Evolutionary conservation across 2,113 vertebrate genomes (phyloP).

Genomic region (Ailurus styani): DNA sequence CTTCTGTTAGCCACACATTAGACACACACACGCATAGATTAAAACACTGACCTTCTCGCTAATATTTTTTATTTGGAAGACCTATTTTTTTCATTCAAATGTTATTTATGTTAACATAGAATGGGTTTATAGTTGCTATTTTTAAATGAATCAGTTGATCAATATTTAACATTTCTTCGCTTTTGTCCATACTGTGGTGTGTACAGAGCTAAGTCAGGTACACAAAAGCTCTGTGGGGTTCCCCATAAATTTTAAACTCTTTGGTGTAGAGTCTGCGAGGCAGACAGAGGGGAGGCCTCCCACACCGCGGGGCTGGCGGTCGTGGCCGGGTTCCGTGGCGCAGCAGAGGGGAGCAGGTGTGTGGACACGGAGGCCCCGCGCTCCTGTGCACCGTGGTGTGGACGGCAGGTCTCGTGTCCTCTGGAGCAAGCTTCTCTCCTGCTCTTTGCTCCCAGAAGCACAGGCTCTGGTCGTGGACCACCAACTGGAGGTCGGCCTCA

Average conservation of each 20-base stretch:
- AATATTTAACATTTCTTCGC: background rate
- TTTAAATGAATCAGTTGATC: background rate
- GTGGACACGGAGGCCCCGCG: rapidly evolving
- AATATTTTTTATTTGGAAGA: background rate
- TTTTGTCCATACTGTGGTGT: too few relatives aligned
- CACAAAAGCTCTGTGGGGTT: background rate
- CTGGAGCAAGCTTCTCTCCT: background rate
- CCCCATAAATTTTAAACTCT: rapidly evolving
- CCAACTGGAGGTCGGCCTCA: background rate
- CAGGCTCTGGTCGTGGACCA: background rate
- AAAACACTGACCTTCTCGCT: background rate
- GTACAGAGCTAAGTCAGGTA: rapidly evolving
- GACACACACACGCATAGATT: background rate
- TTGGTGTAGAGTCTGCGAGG: rapidly evolving
- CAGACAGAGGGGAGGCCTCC: background rate
- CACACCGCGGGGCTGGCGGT: background rate
- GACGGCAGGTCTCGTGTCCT: rapidly evolving
- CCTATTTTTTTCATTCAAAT: background rate
- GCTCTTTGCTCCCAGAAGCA: background rate
- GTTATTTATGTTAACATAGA: background rate
- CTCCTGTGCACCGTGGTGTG: rapidly evolving
- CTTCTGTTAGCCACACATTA: background rate
- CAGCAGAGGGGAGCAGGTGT: too few relatives aligned
- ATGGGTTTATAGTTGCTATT: background rate
- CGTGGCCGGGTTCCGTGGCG: rapidly evolving